Conservation (phyloP, 1,140 invertebrate genomes). For the Papilio polyxenes region DNA sequence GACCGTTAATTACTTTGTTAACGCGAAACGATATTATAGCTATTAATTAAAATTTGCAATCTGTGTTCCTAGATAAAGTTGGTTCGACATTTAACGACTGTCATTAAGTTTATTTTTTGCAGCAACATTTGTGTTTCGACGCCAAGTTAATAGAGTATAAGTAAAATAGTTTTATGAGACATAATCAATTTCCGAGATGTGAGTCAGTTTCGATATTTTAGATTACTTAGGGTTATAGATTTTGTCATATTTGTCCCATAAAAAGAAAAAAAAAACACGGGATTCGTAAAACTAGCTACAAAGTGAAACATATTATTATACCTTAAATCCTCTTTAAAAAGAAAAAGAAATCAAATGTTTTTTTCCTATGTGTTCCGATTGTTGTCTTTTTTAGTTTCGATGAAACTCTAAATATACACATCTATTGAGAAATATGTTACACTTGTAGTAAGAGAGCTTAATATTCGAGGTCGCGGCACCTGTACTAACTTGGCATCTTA, state of each 20-base stretch:
- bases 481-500: slow-evolving; percentile 46
- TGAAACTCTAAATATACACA: not conserved
- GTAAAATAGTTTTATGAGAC: not conserved
- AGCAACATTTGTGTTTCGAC: not conserved
- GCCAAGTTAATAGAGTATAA: not conserved
- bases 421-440: not conserved
- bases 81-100: slow-evolving; percentile 13
- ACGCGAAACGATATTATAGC: not conserved
- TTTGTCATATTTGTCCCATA: no score
- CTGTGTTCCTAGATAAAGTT: slow-evolving; percentile 12
- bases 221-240: no score
- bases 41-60: slow-evolving; percentile 15
- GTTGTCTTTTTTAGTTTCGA: no score
- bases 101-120: slow-evolving; percentile 7
- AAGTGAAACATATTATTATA: no score
- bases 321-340: no score
- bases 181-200: not conserved
- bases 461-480: slow-evolving; percentile 46
- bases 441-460: not conserved
- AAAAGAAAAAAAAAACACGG: no score
- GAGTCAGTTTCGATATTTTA: no score
- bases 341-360: no score
- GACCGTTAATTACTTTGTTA: not conserved
- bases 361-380: no score
- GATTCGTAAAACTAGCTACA: no score